Percentiles rank a stretch among this genome's conserved stretches.
Evolutionary conservation across 1,140 invertebrate genomes (phyloP).

Genomic region (Rhysida immarginata): DNA sequence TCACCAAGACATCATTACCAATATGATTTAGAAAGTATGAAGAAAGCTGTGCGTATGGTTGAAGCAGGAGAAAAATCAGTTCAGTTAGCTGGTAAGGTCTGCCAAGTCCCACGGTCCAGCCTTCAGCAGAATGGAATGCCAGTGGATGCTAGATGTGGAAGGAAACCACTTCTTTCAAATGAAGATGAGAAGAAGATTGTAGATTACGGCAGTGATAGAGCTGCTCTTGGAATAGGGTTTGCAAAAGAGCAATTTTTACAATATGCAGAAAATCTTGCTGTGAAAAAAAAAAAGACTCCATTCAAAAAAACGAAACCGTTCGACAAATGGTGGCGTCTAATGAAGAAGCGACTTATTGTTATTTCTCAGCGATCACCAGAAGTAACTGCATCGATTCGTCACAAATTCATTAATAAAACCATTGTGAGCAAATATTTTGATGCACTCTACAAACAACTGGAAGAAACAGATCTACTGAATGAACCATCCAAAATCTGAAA

Average conservation of each 20-base stretch:
- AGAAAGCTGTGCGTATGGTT: not conserved
- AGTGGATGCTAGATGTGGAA: not conserved
- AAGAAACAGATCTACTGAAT: not conserved
- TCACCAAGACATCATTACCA: not conserved
- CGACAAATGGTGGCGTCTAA: slow-evolving; percentile 1
- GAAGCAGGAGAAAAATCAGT: not conserved
- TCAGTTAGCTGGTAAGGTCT: not conserved
- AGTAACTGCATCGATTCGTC: not conserved
- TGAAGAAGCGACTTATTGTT: not conserved
- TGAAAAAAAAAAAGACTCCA: not conserved
- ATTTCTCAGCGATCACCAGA: not conserved
- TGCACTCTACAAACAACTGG: not conserved
- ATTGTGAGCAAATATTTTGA: not conserved
- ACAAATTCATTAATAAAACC: not conserved
- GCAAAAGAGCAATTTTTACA: not conserved
- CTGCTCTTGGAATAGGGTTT: not conserved
- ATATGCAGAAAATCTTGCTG: not conserved
- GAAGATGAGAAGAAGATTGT: not conserved
- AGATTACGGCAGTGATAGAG: not conserved
- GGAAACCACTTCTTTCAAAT: not conserved
- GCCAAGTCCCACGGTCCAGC: not conserved
- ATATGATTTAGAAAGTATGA: not conserved
- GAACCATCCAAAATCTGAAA: not conserved
- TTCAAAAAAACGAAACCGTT: not conserved
- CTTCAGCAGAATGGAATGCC: not conserved